Evolutionary conservation across 2,797 vertebrate genomes (phyloP).

Genomic region (Limnodromus scolopaceus): DNA sequence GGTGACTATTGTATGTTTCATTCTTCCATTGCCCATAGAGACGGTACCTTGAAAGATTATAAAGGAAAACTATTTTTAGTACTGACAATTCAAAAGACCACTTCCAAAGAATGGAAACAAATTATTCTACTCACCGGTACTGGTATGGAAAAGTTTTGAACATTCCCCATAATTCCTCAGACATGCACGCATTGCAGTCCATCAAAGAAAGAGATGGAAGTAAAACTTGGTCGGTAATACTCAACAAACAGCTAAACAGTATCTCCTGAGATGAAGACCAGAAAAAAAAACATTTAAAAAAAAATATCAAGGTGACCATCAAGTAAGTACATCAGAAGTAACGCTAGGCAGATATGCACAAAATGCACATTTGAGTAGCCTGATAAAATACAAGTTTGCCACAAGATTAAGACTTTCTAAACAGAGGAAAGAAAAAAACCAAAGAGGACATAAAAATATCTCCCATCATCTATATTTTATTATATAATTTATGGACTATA

Average conservation of each 20-base stretch:
- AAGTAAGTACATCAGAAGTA: not conserved
- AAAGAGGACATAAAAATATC: not conserved
- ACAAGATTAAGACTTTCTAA: not conserved
- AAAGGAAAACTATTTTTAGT: not conserved
- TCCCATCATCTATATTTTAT: not conserved
- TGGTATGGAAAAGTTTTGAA: constrained; percentile 98
- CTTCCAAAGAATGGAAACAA: not conserved
- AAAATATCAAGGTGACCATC: not conserved
- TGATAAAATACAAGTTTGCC: not conserved
- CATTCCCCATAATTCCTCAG: constrained; percentile 98
- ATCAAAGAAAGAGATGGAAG: constrained; percentile 95
- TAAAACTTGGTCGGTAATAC: constrained; percentile 95
- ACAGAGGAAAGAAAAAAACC: not conserved
- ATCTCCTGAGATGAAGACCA: constrained; percentile 82
- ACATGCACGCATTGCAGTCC: constrained; percentile 99
- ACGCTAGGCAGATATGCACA: fast-evolving
- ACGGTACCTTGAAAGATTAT: constrained; percentile 85
- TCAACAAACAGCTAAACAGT: constrained; percentile 95
- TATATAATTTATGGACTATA: not conserved
- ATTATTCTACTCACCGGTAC: constrained; percentile 85
- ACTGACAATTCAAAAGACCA: not conserved
- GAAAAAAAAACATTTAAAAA: not conserved
- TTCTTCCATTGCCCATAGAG: constrained; percentile 99
- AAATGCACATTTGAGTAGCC: not conserved
- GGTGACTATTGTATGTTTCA: constrained; percentile 94